Percentiles rank a stretch among this genome's conserved stretches.
phyloP scores from a whole-genome alignment of 2,113 vertebrate species.

The Lichenostomus cassidix region DNA sequence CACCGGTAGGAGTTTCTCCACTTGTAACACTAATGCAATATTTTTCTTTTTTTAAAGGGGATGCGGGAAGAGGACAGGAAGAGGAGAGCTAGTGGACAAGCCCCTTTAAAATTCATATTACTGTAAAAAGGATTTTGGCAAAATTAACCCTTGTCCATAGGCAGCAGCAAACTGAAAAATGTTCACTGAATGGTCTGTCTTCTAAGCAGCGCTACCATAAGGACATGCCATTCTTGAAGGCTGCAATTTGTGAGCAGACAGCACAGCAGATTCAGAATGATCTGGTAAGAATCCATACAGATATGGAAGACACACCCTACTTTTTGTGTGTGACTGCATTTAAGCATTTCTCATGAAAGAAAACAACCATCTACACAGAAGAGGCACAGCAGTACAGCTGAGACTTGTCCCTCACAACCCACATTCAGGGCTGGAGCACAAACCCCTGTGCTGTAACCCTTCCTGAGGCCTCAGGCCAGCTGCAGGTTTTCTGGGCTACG shows the following conservation, averaged over 20 bases:
- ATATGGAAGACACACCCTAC: background rate
- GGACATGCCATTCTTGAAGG: background rate
- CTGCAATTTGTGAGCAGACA: background rate
- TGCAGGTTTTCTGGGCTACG: background rate
- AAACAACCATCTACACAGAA: background rate
- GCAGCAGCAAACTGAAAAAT: background rate
- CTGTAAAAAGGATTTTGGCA: background rate
- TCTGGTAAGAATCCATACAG: background rate
- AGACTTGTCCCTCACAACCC: background rate
- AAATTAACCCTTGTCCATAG: background rate
- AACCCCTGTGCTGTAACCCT: background rate
- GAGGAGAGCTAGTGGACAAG: background rate
- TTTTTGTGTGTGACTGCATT: background rate
- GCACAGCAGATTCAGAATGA: background rate
- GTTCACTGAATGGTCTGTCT: background rate
- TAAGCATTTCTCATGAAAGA: background rate
- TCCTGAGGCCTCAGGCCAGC: background rate
- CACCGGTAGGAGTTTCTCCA: background rate
- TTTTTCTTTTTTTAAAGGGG: background rate
- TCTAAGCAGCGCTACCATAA: background rate
- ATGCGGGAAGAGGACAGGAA: fast-evolving
- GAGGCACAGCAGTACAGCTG: background rate
- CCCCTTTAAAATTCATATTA: background rate
- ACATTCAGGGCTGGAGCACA: fast-evolving
- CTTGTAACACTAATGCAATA: background rate